Conservation (phyloP, 2,888 invertebrate genomes). For the Melangyna quadrimaculata region DNA sequence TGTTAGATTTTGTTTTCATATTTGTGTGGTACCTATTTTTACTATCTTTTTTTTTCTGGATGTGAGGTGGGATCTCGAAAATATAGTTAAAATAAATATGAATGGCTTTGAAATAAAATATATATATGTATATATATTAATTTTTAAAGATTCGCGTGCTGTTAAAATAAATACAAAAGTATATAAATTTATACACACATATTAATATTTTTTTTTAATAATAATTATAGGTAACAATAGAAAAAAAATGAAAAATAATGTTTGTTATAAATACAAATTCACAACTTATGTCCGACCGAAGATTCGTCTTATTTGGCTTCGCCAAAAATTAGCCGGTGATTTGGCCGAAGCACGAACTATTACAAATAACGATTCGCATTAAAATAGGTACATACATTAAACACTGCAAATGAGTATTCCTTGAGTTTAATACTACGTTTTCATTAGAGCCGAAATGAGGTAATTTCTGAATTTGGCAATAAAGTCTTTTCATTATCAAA, state of each 20-base stretch:
- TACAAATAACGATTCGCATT: background rate
- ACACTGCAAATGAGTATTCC: too few relatives aligned
- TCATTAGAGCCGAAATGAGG: too few relatives aligned
- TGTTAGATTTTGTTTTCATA: background rate
- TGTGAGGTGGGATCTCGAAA: slow-evolving; percentile 61
- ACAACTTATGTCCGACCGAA: background rate
- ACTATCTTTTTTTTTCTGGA: slow-evolving; percentile 22
- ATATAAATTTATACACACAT: background rate
- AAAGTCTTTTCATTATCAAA: too few relatives aligned
- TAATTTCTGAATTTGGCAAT: too few relatives aligned
- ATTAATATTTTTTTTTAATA: background rate
- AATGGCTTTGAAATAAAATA: background rate
- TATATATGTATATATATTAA: too few relatives aligned
- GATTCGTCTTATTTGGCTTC: background rate
- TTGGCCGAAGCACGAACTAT: background rate
- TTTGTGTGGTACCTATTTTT: background rate
- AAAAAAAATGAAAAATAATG: background rate
- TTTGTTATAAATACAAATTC: background rate
- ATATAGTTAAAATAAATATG: slow-evolving; percentile 8
- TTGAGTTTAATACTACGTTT: too few relatives aligned
- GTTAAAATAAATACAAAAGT: slow-evolving; percentile 10
- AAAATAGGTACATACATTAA: too few relatives aligned
- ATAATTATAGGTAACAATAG: background rate
- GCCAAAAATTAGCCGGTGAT: too few relatives aligned
- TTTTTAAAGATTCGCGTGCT: background rate